These are phyloP conservation scores for Uria lomvia DNA, from an alignment of 2,113 vertebrate genomes.

Conservation along the genomic window DNA sequence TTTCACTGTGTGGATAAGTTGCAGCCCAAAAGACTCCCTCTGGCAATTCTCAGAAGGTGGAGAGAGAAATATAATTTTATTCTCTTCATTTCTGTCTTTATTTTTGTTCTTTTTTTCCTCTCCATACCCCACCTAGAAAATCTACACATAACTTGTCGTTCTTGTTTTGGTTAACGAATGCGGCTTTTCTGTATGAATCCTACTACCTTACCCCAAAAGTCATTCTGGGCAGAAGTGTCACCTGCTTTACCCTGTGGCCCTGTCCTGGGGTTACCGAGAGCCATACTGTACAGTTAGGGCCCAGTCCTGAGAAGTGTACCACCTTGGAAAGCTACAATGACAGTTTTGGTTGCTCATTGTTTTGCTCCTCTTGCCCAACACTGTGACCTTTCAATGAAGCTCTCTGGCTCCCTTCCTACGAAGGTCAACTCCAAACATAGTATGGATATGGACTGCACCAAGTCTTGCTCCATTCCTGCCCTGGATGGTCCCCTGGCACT, in stretches of 20 bases:
- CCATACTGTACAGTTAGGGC: rapidly evolving
- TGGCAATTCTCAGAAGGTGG: background rate
- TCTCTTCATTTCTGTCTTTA: background rate
- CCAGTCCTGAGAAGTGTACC: background rate
- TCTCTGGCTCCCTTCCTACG: background rate
- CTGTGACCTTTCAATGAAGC: background rate
- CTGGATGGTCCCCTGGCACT: background rate
- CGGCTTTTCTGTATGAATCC: background rate
- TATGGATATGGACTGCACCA: background rate
- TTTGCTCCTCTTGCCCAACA: background rate
- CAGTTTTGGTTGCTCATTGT: rapidly evolving
- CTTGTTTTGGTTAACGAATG: background rate
- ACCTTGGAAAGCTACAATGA: background rate
- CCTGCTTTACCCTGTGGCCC: background rate
- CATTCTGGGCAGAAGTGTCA: background rate
- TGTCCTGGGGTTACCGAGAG: background rate
- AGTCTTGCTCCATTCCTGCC: background rate
- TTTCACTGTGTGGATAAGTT: background rate
- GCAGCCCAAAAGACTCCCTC: background rate
- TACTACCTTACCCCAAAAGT: rapidly evolving
- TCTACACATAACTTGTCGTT: background rate
- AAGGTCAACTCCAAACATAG: background rate
- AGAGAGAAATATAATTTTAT: background rate
- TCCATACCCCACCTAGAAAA: background rate
- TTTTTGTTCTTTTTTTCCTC: too few species aligned